Base-by-base conservation (phyloP, 2,888 invertebrate genomes). In the Cybosia mesomella region DNA sequence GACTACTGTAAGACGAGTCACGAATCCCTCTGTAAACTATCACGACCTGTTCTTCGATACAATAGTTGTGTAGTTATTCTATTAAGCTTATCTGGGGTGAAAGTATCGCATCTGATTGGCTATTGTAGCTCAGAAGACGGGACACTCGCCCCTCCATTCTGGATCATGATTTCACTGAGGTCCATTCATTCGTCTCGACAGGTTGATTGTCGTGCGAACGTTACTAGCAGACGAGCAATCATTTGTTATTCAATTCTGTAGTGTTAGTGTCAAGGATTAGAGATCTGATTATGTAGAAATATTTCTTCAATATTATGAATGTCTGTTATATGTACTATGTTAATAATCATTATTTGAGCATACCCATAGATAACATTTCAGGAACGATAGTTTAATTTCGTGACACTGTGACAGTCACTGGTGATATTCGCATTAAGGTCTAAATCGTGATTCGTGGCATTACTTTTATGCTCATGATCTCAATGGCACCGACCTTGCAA, bases 1-100 rank as follows among this genome's bases (percentile, higher is more conserved):
- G 89, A 91, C 91, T 90, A 91, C 90, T 89, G 88, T 88, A 86
- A 91, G 89, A 90, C 87, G 86, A 90, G 92, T 94, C 94, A 94
- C 94, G 94, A 94, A 85, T 87, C 90, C 91, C 88, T 85, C 89
- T 88, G 87, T 88, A 90, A 89, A 90, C 89, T 89, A 92, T 93
- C 94, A 94, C 94, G 93, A 93, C 84, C 90, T 80, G 80, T 84
- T 87, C 86, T 85, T 79, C 87, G 85, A 84, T 90, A 93, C 91
- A 92, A 93, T 92, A 85, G 90, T 87, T 84, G 86, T 82, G 84
- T 90, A 89, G 89, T 92, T 91, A 91, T 91, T 91, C 89, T 88
- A 90, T 93, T 92, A 92, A 88, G 87, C 87, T 88, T 88, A 86
- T 88, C 87, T 84, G 84, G 87, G 90, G 92, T 92, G 93, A 94